These are phyloP conservation scores for Rhabdornis inornatus DNA, from an alignment of 2,113 vertebrate species.

Conservation along the genomic window DNA sequence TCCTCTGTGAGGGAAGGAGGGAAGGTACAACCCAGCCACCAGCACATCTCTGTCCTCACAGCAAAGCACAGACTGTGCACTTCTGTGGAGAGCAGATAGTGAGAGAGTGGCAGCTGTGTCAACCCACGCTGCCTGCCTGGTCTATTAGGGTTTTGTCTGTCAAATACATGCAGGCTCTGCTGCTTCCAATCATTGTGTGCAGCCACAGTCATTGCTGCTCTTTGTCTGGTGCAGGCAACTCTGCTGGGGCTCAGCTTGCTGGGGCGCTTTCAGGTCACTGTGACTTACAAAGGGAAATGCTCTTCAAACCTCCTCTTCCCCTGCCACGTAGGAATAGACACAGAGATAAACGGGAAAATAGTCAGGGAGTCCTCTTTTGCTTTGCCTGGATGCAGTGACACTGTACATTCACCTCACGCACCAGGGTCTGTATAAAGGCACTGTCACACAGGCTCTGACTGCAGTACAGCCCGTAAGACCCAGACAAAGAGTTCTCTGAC, in stretches of 20 bases:
- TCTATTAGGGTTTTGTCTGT: background rate
- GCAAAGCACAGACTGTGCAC: background rate
- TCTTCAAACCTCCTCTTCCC: background rate
- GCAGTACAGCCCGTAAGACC: accelerated
- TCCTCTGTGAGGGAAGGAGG: background rate
- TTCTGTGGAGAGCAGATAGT: background rate
- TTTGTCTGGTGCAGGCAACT: background rate
- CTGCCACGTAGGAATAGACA: background rate
- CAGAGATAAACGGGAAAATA: background rate
- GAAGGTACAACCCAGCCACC: background rate
- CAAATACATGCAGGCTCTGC: background rate
- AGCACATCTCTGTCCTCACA: background rate
- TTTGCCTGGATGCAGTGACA: background rate
- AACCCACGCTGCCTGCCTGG: background rate
- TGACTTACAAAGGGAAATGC: background rate
- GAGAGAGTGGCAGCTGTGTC: background rate
- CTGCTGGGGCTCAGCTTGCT: background rate
- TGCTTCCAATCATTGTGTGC: background rate
- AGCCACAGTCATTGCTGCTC: background rate
- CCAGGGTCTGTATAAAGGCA: background rate
- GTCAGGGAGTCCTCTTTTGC: background rate
- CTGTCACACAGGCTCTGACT: background rate
- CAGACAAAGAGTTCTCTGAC: background rate
- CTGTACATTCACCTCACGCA: accelerated
- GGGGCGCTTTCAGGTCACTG: background rate